A percentile compares a stretch with the other conserved stretches of the same genome.
These are phyloP conservation scores for Zaprionus inermis DNA, from an alignment of 1,140 invertebrate species.

Conservation along the genomic window DNA sequence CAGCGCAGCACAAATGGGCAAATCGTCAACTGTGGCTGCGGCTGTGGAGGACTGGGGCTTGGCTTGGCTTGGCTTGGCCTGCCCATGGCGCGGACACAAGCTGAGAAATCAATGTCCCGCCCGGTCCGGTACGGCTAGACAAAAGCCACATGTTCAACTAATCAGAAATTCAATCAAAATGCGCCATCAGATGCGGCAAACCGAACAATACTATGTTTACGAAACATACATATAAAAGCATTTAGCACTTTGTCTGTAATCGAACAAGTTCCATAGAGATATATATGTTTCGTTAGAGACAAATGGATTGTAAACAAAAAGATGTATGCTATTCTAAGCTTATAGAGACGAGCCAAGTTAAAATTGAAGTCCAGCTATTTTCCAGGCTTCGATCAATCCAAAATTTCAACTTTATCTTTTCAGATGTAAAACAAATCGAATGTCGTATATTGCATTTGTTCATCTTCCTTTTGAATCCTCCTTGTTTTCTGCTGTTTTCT, in stretches of 20 bases:
- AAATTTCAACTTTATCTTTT: too few species aligned
- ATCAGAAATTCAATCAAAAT: slow-evolving; percentile 79
- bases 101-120: slow-evolving; percentile 71
- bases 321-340: neutral
- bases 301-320: neutral
- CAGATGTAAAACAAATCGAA: too few species aligned
- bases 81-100: slow-evolving; percentile 46
- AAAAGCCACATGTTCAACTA: slow-evolving; percentile 72
- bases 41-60: slow-evolving; percentile 6
- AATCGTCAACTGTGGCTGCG: slow-evolving; percentile 21
- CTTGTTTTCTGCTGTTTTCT: too few species aligned
- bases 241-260: slow-evolving; percentile 1
- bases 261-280: neutral
- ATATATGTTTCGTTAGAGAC: neutral
- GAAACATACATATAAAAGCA: slow-evolving; percentile 10
- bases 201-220: slow-evolving; percentile 46
- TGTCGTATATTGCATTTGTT: too few species aligned
- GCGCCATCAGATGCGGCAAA: slow-evolving; percentile 50
- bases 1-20: slow-evolving; percentile 27
- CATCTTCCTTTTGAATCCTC: too few species aligned
- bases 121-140: slow-evolving; percentile 22
- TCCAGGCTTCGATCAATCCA: too few species aligned
- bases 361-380: too few species aligned
- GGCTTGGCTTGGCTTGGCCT: slow-evolving; percentile 4
- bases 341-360: too few species aligned